Conservation (phyloP, 2,888 invertebrate genomes). For the Timandra comae region DNA sequence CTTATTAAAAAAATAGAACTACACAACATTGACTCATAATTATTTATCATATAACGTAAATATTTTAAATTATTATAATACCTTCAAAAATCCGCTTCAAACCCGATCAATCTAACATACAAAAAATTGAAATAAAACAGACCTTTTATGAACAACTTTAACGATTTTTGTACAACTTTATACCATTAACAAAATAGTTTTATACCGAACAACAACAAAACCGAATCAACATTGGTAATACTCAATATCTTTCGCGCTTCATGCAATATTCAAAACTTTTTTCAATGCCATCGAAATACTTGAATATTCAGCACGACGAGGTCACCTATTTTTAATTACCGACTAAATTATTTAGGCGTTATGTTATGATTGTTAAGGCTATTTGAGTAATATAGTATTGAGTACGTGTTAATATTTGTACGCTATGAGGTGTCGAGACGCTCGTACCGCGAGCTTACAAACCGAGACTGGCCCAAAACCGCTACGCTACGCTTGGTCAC, state of each 20-base stretch:
- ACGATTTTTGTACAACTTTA: too few species aligned
- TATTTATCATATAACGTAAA: too few species aligned
- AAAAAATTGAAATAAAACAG: too few species aligned
- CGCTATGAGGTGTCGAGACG: slow-evolving; percentile 24
- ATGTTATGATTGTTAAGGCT: background rate
- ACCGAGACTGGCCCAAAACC: slow-evolving; percentile 50
- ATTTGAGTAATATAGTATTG: background rate
- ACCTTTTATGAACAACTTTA: too few species aligned
- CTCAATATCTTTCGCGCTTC: slow-evolving; percentile 35
- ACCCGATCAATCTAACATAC: too few species aligned
- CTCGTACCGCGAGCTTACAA: slow-evolving; percentile 42
- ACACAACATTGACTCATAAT: too few species aligned
- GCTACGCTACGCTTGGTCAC: slow-evolving; percentile 20
- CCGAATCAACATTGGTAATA: slow-evolving; percentile 23
- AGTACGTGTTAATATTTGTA: too few species aligned
- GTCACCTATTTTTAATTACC: background rate
- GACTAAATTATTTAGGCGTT: background rate
- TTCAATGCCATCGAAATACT: slow-evolving; percentile 5
- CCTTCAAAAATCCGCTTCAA: too few species aligned
- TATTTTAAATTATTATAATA: too few species aligned
- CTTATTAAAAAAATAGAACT: too few species aligned
- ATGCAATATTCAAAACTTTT: slow-evolving; percentile 52
- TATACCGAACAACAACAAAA: slow-evolving; percentile 12
- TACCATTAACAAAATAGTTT: too few species aligned
- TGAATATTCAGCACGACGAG: slow-evolving; percentile 5